A percentile compares a stretch with the other conserved stretches of the same genome.
Conservation (phyloP, 64 coral and sea anemone genomes). For the Dendronephthya gigantea region DNA sequence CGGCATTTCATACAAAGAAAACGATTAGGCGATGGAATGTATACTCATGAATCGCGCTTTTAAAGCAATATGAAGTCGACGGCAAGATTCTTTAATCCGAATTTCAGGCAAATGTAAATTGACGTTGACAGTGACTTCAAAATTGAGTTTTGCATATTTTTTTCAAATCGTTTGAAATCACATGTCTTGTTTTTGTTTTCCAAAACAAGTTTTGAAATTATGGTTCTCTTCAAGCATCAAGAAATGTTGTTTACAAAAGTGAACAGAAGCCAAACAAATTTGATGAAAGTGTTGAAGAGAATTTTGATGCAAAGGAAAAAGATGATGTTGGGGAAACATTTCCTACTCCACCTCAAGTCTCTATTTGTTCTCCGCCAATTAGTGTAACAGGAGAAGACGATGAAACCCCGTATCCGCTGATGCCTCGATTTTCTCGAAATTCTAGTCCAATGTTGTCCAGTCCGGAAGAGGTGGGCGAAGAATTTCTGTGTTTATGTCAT, state of each 20-base stretch:
- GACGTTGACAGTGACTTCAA: no score
- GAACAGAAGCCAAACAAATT: not conserved
- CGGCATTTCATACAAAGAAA: no score
- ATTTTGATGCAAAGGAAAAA: not conserved
- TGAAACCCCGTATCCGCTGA: not conserved
- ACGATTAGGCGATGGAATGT: no score
- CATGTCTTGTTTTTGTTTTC: not conserved
- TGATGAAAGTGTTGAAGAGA: not conserved
- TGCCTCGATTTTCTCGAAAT: not conserved
- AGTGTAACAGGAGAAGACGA: not conserved
- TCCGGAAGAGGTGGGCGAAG: not conserved
- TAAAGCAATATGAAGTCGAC: no score
- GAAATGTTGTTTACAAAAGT: not conserved
- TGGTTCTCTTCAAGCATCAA: not conserved
- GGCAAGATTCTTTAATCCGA: no score
- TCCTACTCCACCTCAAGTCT: not conserved
- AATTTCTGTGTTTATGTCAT: not conserved
- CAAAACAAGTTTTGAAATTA: not conserved
- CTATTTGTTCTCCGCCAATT: not conserved
- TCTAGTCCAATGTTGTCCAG: not conserved
- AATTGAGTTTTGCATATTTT: no score
- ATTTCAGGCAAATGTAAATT: no score
- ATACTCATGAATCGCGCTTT: no score
- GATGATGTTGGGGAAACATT: not conserved
- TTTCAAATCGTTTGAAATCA: not conserved